These are phyloP conservation scores for Hycleus cichorii DNA, from an alignment of 1,140 invertebrate genomes.

Conservation along the genomic window DNA sequence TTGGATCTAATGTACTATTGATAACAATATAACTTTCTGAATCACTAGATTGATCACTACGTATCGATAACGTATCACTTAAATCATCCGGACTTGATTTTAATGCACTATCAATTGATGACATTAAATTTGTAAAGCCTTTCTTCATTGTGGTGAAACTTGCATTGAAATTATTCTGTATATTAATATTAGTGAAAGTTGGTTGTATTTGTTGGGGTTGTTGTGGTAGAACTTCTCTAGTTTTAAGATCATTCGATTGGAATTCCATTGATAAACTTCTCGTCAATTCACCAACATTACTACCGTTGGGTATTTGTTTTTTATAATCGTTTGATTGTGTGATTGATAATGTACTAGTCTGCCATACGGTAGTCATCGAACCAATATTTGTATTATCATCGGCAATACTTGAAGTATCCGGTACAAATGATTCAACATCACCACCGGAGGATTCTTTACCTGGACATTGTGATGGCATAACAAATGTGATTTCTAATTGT, in stretches of 20 bases:
- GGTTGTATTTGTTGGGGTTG: not conserved
- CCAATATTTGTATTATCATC: conserved; percentile 48
- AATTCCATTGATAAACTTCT: conserved; percentile 23
- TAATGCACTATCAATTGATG: conserved; percentile 70
- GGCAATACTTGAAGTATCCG: conserved; percentile 71
- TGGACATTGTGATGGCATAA: conserved; percentile 73
- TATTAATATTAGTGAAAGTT: conserved; percentile 26
- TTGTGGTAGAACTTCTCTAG: not conserved
- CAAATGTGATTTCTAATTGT: conserved; percentile 78
- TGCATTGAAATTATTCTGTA: conserved; percentile 34
- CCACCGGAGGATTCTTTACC: conserved; percentile 73
- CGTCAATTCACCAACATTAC: conserved; percentile 7
- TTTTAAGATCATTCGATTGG: conserved; percentile 5
- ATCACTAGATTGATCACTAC: conserved; percentile 72
- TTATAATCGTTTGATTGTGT: conserved; percentile 10
- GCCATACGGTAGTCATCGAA: conserved; percentile 27
- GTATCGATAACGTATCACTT: conserved; percentile 61
- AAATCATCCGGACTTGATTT: conserved; percentile 61
- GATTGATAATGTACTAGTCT: conserved; percentile 23
- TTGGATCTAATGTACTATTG: conserved; percentile 30
- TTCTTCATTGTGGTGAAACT: conserved; percentile 66
- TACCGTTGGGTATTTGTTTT: conserved; percentile 19
- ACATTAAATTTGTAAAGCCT: conserved; percentile 70
- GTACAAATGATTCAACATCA: conserved; percentile 71
- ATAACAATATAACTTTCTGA: conserved; percentile 69